A percentile compares a stretch with the other conserved stretches of the same genome.
Conservation (phyloP, 2,888 invertebrate species). For the Pterobdella sp. region DNA sequence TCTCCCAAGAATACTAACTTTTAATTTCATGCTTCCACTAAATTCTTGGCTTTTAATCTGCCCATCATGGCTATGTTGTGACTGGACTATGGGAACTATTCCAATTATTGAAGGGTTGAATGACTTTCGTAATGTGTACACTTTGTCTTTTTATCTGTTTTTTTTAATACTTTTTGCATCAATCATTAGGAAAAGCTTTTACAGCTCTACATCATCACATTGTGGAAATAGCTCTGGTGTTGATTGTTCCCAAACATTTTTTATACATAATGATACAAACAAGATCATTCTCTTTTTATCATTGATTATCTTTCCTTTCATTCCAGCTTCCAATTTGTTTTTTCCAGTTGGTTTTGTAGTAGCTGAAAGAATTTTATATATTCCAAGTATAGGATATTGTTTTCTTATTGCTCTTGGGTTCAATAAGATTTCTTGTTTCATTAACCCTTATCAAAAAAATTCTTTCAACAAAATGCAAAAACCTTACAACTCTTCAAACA, state of each 20-base stretch:
- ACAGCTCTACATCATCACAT: constrained; percentile 57
- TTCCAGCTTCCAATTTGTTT: constrained; percentile 91
- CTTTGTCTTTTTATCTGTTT: constrained; percentile 62
- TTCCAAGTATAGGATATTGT: constrained; percentile 95
- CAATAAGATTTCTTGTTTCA: constrained; percentile 40
- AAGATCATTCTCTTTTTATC: constrained; percentile 61
- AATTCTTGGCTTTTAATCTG: constrained; percentile 82
- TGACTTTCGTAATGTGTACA: constrained; percentile 74
- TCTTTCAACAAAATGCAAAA: not conserved
- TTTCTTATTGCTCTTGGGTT: constrained; percentile 70
- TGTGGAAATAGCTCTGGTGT: constrained; percentile 56
- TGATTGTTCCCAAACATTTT: not conserved
- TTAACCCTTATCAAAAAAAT: too few relatives aligned
- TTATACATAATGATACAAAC: not conserved
- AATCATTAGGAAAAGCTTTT: constrained; percentile 40
- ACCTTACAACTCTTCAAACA: not conserved
- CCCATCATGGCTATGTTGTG: constrained; percentile 85
- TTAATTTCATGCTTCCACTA: constrained; percentile 80
- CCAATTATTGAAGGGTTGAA: constrained; percentile 70
- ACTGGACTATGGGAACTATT: constrained; percentile 97
- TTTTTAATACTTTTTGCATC: constrained; percentile 43
- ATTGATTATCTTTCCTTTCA: constrained; percentile 77
- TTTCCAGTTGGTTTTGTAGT: constrained; percentile 96
- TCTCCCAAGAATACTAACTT: constrained; percentile 79
- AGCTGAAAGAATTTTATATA: constrained; percentile 86